phyloP scores from a whole-genome alignment of 2,888 invertebrate genomes.

The Sphaerophoria rueppellii region DNA sequence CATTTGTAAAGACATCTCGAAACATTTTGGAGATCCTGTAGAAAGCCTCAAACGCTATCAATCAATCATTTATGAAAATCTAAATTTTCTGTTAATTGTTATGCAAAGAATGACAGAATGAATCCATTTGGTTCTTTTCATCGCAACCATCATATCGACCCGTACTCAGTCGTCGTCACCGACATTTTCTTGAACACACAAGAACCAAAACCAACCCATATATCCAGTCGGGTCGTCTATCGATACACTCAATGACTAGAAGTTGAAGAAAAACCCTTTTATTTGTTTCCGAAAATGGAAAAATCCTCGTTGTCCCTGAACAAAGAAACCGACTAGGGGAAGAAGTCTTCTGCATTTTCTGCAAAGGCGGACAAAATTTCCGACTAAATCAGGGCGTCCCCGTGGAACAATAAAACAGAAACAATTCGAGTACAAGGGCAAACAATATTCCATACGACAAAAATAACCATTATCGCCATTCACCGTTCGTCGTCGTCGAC shows the following conservation, averaged over 20 bases:
- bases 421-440: slow-evolving; percentile 40
- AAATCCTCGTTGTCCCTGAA: slow-evolving; percentile 24
- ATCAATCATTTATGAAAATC: slow-evolving; percentile 71
- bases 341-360: slow-evolving; percentile 2
- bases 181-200: no score
- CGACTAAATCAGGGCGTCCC: slow-evolving; percentile 14
- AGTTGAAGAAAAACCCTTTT: slow-evolving; percentile 15
- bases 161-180: background rate
- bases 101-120: slow-evolving; percentile 58
- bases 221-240: background rate
- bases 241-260: background rate
- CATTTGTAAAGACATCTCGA: background rate
- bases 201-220: slow-evolving; percentile 3
- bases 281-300: slow-evolving; percentile 37
- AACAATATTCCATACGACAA: slow-evolving; percentile 34
- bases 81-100: slow-evolving; percentile 67
- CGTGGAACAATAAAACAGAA: slow-evolving; percentile 16
- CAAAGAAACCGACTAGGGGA: background rate
- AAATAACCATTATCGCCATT: slow-evolving; percentile 63
- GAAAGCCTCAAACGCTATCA: slow-evolving; percentile 9
- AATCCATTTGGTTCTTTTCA: slow-evolving; percentile 61
- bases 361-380: slow-evolving; percentile 8
- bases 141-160: slow-evolving; percentile 34
- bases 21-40: background rate
- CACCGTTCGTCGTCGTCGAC: background rate